A percentile compares a stretch with the other conserved stretches of the same genome.
Conservation (phyloP, 2,113 vertebrate species). For the Isurus oxyrinchus region DNA sequence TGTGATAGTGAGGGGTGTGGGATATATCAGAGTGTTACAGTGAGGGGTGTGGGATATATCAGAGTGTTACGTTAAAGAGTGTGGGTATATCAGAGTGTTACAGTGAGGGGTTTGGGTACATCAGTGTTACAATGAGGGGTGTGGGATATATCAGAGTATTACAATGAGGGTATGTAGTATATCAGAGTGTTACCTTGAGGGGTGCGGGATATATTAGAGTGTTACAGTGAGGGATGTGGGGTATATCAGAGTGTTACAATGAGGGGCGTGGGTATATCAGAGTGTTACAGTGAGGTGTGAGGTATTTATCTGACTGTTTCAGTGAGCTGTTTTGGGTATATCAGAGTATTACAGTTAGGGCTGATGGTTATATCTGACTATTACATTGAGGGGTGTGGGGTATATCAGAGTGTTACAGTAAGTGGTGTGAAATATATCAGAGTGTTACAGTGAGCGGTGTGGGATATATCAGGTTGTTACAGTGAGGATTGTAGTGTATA, state of each 20-base stretch:
- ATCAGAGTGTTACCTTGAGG: neutral
- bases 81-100: neutral
- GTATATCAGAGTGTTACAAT: neutral
- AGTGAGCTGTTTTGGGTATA: neutral
- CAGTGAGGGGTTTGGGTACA: neutral
- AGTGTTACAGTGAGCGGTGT: neutral
- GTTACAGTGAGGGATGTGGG: neutral
- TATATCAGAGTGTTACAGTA: neutral
- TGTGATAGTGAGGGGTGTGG: neutral
- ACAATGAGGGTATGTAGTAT: neutral
- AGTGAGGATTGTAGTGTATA: neutral
- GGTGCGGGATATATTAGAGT: neutral
- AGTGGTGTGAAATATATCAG: neutral
- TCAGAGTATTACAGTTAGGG: neutral
- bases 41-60: no score
- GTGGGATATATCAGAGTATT: neutral
- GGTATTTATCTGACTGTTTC: neutral
- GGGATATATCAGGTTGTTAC: neutral
- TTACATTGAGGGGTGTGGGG: no score
- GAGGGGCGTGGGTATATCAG: neutral
- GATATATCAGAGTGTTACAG: no score
- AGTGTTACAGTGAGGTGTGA: neutral
- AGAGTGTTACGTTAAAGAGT: neutral
- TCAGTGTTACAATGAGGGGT: neutral
- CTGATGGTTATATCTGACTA: no score